Evolutionary conservation across 2,888 invertebrate genomes (phyloP), one percentile per base, ranked within the genome.

Genomic region (Himalopsyche kuldschensis): DNA sequence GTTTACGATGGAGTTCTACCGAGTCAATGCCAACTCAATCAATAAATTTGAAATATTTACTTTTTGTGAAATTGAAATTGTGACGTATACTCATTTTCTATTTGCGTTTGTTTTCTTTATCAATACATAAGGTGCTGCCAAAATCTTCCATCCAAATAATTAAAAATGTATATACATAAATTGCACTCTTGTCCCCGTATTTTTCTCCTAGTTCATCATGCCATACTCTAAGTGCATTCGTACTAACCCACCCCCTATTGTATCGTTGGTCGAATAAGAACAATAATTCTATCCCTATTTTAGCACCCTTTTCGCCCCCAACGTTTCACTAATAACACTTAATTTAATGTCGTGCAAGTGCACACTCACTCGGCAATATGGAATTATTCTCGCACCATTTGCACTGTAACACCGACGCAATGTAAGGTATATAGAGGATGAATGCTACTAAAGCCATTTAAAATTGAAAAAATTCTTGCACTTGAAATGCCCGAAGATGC

Each of bases 321-420:
- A 48, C 35, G n/a, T 69, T 31, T 27, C 76, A 63, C 63, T 79
- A 84, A 84, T 82, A 82, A 78, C 63, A 81, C 85, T 85, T 77
- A 76, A 83, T 83, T 81, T 77, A 83, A 83, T 81, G 81, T 83
- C 76, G 55, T 76, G 69, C 83, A 85, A 83, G 81, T 85, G 85
- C 83, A 81, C 81, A 79, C 81, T 85, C 85, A 82, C 77, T 35
- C 78, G 79, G 75, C 76, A 81, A 75, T 79, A 83, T 81, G 81
- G 63, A 81, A 84, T 84, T 84, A 84, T 78, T 46, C 77, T 77
- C 82, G 69, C 27, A 31, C 82, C 77, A 84, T 80, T 84, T 82
- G 77, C 80, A 48, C 55, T 75, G 75, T 30, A 75, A 84, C 81
- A 79, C 31, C 30, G 35, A 63, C 69, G 78, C 82, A 82, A 63